phyloP scores from a whole-genome alignment of 2,113 vertebrate genomes.

The Laticauda laticaudata region DNA sequence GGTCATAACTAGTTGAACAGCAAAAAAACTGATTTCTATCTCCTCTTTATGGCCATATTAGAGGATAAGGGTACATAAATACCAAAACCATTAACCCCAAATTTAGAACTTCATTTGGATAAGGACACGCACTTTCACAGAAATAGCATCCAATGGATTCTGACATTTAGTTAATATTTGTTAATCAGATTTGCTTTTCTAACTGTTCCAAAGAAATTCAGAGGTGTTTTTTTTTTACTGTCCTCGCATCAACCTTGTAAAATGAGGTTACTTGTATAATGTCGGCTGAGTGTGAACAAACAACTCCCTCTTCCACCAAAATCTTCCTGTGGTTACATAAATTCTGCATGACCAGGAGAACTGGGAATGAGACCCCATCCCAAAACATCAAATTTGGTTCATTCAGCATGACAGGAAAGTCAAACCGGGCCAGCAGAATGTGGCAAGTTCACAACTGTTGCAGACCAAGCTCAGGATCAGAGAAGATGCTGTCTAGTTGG shows the following conservation, averaged over 20 bases:
- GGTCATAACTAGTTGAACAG: not conserved
- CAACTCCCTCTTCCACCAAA: not conserved
- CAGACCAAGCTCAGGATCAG: not conserved
- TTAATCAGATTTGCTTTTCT: not conserved
- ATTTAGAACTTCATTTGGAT: not conserved
- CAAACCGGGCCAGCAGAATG: not conserved
- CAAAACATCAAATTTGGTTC: not conserved
- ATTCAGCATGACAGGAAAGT: not conserved
- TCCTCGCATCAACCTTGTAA: not conserved
- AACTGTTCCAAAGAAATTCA: not conserved
- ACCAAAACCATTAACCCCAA: not conserved
- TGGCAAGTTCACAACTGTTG: not conserved
- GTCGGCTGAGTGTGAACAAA: not conserved
- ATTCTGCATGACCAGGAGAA: not conserved
- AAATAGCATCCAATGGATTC: not conserved
- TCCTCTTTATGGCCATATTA: not conserved
- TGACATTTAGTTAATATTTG: not conserved
- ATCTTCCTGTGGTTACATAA: not conserved
- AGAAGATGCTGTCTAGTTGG: not conserved
- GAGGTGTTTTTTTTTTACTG: not conserved
- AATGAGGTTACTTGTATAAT: not conserved
- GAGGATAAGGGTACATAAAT: too few relatives aligned
- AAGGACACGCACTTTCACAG: constrained; percentile 9
- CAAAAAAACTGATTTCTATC: not conserved
- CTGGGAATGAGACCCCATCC: not conserved